Base-by-base conservation (phyloP, 2,888 invertebrate species). In the Psylliodes chrysocephalus region DNA sequence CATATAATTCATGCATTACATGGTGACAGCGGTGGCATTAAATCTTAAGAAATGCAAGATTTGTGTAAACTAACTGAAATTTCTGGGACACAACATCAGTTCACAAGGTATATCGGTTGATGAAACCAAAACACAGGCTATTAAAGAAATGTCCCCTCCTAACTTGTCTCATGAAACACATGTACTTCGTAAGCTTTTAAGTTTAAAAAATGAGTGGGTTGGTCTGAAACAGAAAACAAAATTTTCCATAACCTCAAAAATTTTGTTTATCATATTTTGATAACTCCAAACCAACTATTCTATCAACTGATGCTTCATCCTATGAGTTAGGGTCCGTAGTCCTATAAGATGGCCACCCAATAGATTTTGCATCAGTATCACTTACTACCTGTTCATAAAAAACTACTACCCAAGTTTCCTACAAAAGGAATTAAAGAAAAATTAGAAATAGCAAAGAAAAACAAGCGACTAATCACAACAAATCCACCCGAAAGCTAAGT, bases 321-420 rank as follows among this genome's bases (percentile, higher is more conserved):
- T 63, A 53, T 49, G 66, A 63, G 5, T 10, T 66, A 12, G 66
- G 66, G 14, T 60, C n/a, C n/a, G n/a, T n/a, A n/a, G n/a, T n/a
- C n/a, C n/a, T n/a, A n/a, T n/a, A n/a, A n/a, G n/a, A n/a, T 55
- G 4, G 38, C n/a, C 54, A 62, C 15, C 64, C 66, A 7, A 33
- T 61, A 33, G 46, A 56, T 54, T 63, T 44, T 60, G 51, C 65
- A n/a, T 66, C 64, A 15, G 57, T 44, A 12, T 52, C 67, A 6
- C 47, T 69, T 22, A 69, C 52, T 15, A n/a, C 10, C 44, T 18
- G 18, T 18, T 18, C 42, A 42, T 15, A 10, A 14, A 7, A 12
- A 17, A 15, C n/a, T n/a, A n/a, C n/a, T n/a, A n/a, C n/a, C n/a
- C n/a, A n/a, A n/a, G n/a, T n/a, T n/a, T n/a, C n/a, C n/a, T n/a